Base-by-base conservation (phyloP, 2,888 invertebrate species). In the Microctonus brassicae region DNA sequence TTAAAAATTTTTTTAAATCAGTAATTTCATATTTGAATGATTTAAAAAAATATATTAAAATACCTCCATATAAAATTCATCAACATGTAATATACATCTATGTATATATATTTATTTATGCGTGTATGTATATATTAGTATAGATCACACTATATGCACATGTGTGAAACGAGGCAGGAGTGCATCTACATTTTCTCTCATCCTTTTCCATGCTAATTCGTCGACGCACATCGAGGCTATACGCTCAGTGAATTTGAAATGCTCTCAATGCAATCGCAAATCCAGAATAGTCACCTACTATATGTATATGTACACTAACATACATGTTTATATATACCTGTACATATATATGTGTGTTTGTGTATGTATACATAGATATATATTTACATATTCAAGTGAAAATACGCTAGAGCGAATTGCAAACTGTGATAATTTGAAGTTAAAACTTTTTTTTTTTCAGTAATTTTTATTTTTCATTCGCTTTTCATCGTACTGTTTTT, bases 211-310 rank as follows among this genome's bases (percentile, higher is more conserved):
- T 60, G 53, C 42, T 67, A 26, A 58, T 67, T 39, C 57, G 29
- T 57, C 42, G 42, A 67, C 42, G 39, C 29, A 58, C 58, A 57
- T 24, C 17, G 7, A 63, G 24, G 57, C 57, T 29, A 42, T 26
- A 62, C 65, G 69, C 36, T 53, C 26, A 42, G 33, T 73, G 66
- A 65, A 73, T 73, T 65, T 62, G 53, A 62, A 74, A 70, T 74
- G 24, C 36, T 62, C 42, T 53, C 39, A 61, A 34, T 63, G 17
- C 36, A 20, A 69, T 66, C 64, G 60, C n/a, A 17, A 69, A 67
- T 70, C 34, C 61, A 42, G 24, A 64, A 73, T 67, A 36, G 34
- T 34, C 53, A 11, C 26, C 9, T 10, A 26, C 17, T n/a, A 4
- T 6, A 47, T 47, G 6, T 47, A 17, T 47, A 47, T 47, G n/a